Evolutionary conservation across 2,797 vertebrate species (phyloP).

Genomic region (Peromyscus melanophrys): DNA sequence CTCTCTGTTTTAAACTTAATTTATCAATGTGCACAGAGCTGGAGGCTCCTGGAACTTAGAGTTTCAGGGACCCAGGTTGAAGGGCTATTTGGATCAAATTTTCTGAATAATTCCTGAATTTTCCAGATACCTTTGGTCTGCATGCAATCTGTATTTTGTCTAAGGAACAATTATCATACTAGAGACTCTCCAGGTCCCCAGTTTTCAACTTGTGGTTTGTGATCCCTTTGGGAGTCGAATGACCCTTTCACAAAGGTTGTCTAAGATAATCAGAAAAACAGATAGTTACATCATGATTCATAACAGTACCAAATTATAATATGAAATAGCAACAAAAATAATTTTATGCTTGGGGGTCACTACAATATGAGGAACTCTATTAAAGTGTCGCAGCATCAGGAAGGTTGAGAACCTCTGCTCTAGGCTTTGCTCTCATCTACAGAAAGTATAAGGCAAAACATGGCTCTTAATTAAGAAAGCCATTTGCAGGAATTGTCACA

Average conservation of each 20-base stretch:
- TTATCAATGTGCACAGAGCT: constrained; percentile 20
- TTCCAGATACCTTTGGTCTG: neutral
- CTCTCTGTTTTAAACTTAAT: constrained; percentile 65
- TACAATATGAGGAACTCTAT: neutral
- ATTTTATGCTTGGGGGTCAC: neutral
- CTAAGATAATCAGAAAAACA: neutral
- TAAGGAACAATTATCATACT: neutral
- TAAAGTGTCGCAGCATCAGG: neutral
- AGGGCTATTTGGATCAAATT: constrained; percentile 58
- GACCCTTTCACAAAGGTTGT: neutral
- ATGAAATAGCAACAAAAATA: neutral
- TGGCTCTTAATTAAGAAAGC: neutral
- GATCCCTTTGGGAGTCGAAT: neutral
- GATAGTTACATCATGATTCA: neutral
- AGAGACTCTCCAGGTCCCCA: neutral
- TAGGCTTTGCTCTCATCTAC: neutral
- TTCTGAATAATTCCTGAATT: constrained; percentile 59
- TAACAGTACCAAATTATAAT: neutral
- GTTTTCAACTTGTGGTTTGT: neutral
- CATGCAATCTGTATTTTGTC: neutral
- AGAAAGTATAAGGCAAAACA: neutral
- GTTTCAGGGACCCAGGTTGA: neutral
- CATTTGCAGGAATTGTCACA: constrained; percentile 4
- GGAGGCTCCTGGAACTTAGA: neutral
- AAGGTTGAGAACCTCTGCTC: neutral